Evolutionary conservation across 2,797 vertebrate genomes (phyloP), one percentile per base, ranked within the genome.

Genomic region (Mus minutoides): DNA sequence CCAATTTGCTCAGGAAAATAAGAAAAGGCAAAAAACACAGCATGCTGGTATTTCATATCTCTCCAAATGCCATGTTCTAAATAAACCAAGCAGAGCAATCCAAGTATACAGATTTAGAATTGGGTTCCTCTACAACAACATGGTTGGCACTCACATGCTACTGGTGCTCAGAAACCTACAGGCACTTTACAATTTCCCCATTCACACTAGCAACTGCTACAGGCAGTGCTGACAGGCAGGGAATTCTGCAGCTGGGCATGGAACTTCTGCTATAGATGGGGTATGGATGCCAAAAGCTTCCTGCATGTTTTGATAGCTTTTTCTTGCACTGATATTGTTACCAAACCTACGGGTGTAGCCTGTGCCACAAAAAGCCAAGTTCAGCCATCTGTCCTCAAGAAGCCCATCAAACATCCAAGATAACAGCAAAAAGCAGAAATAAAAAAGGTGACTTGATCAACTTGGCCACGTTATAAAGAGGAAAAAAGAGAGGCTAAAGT

Each of bases 51-150:
- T 97, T 96, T 97, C 95, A 92, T 78, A 62, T 95, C 87, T 91
- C 76, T 94, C 87, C 77, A 97, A 97, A 97, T 97, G 87, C 60
- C 83, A 91, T 80, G 76, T 96, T 97, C 96, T 94, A 97, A 97
- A 96, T 96, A 97, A 97, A 94, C 86, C 62, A 46, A 95, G 92
- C 56, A 89, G 4, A 93, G 92, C 3, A 2, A 88, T 96, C 95
- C 95, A 98, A 91, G 78, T 77, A 82, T 64, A 96, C 49, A 96
- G 94, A 97, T 96, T 97, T 96, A 97, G 92, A 97, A 69, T 84
- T 90, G 64, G 19, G 80, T 94, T 97, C 84, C 73, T 96, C 96
- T 85, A 93, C 90, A 95, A 89, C 92, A 96, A 97, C 88, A 97
- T 92, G 83, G 8, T 73, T 97, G 97, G 97, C 96, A 97, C n/a